Percentiles rank a stretch among this genome's conserved stretches.
phyloP scores from a whole-genome alignment of 2,888 invertebrate species.

The Standfussiana lucernea region DNA sequence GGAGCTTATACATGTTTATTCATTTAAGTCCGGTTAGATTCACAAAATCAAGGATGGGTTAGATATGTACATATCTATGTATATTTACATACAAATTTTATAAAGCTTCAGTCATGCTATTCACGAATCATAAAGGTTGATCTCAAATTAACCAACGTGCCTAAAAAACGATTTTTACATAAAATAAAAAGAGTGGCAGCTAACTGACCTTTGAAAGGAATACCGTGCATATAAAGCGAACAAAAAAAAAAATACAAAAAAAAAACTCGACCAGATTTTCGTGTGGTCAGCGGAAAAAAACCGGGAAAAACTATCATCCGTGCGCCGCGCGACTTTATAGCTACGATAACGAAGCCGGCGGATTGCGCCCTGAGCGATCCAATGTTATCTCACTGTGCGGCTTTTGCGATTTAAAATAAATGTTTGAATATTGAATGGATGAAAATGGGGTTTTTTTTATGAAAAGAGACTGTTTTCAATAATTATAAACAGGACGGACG shows the following conservation, averaged over 20 bases:
- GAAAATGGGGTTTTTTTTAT: constrained; percentile 21
- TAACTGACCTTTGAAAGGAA: constrained; percentile 64
- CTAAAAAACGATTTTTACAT: constrained; percentile 1
- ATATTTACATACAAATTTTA: background rate
- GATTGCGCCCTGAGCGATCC: constrained; percentile 68
- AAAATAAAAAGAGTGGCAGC: constrained; percentile 45
- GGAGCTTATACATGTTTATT: background rate
- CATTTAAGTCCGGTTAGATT: background rate
- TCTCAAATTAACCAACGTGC: background rate
- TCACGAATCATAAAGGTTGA: too few species aligned
- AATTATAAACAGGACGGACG: constrained; percentile 3
- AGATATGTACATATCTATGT: too few species aligned
- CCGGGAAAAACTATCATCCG: constrained; percentile 79
- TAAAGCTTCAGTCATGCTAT: background rate
- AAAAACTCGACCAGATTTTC: constrained; percentile 74
- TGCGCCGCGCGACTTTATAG: constrained; percentile 79
- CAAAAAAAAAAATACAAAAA: constrained; percentile 57
- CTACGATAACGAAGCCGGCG: constrained; percentile 79
- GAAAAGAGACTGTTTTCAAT: constrained; percentile 30
- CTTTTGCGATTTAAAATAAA: constrained; percentile 60
- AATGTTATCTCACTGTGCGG: constrained; percentile 67
- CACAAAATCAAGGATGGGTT: too few species aligned
- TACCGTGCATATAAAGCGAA: constrained; percentile 55
- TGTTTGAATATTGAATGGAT: constrained; percentile 47
- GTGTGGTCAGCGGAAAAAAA: constrained; percentile 80